phyloP scores from a whole-genome alignment of 2,797 vertebrate species.

The Danio albolineatus region DNA sequence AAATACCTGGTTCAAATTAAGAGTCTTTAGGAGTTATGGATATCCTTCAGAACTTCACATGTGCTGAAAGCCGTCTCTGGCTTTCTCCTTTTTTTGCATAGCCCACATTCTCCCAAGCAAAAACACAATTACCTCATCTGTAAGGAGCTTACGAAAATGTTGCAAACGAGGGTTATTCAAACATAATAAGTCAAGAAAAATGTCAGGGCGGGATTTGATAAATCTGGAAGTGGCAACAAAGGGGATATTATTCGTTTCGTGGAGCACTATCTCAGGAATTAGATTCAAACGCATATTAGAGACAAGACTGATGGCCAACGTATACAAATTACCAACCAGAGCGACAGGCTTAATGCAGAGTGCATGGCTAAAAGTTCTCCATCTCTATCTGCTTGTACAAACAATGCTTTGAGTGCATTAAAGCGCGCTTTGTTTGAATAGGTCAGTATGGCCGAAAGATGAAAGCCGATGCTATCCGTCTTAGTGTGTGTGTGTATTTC shows the following conservation, averaged over 20 bases:
- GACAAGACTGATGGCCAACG: constrained; percentile 64
- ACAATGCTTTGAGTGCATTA: constrained; percentile 61
- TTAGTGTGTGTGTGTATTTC: constrained; percentile 37
- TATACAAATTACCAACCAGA: constrained; percentile 61
- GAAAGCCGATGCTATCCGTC: constrained; percentile 12
- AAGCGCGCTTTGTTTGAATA: constrained; percentile 63
- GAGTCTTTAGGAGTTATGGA: constrained; percentile 60
- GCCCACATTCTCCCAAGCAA: constrained; percentile 55
- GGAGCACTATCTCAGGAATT: constrained; percentile 56
- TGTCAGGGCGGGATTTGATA: constrained; percentile 65
- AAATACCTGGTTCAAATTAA: constrained; percentile 74
- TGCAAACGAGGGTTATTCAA: constrained; percentile 68
- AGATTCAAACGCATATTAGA: constrained; percentile 57
- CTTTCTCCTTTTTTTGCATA: constrained; percentile 42
- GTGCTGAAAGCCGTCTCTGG: constrained; percentile 51
- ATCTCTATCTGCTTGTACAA: constrained; percentile 64
- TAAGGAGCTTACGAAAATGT: constrained; percentile 60
- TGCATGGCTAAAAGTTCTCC: constrained; percentile 57
- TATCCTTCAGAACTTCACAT: constrained; percentile 66
- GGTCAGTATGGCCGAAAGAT: constrained; percentile 40
- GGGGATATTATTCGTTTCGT: constrained; percentile 58
- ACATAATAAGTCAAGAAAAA: constrained; percentile 63
- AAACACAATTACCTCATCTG: constrained; percentile 59
- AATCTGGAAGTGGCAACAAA: constrained; percentile 62
- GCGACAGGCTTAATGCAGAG: constrained; percentile 32